Evolutionary conservation across 2,797 vertebrate genomes (phyloP), one percentile per base, ranked within the genome.

Genomic region (Morus bassanus): DNA sequence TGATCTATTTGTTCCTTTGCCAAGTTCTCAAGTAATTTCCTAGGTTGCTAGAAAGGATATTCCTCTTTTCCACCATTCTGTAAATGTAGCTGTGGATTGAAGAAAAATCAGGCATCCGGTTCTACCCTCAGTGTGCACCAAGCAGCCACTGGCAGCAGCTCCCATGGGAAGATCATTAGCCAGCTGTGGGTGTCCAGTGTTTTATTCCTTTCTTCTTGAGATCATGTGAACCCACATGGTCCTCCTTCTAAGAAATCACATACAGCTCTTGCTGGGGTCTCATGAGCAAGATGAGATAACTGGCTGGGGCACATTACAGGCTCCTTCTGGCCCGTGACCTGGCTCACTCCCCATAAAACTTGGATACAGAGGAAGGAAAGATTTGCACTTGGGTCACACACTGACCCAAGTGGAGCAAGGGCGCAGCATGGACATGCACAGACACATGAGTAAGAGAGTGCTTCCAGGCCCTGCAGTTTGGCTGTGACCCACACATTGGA

Each of bases 401-500:
- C 39, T 50, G 48, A 28, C n/a, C 37, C n/a, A 18, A 30, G 21
- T 41, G 67, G 39, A 76, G 46, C 68, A 22, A 18, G 54, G 60
- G 24, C 50, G 41, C 45, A 18, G 24, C 5, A 0, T 3, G 41
- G 78, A 12, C 30, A 10, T 31, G 51, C 28, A 33, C 41, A 81
- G 37, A 15, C 57, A 33, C 16, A 0, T 0, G 18, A 59, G n/a
- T 35, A 14, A 3, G 65, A 13, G 13, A 16, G 33, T n/a, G 33
- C 48, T 50, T 21, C 22, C 33, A 76, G 59, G 24, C 18, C 48
- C 41, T 12, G 5, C 17, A 19, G 46, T n/a, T 6, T 43, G 70
- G 30, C 35, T 5, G 3, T 48, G 59, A 9, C 67, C 33, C 75
- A 15, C 23, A 5, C 4, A 0, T 11, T 0, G 6, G 23, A 7